phyloP scores from a whole-genome alignment of 2,113 vertebrate species.

The Callionymus lyra region DNA sequence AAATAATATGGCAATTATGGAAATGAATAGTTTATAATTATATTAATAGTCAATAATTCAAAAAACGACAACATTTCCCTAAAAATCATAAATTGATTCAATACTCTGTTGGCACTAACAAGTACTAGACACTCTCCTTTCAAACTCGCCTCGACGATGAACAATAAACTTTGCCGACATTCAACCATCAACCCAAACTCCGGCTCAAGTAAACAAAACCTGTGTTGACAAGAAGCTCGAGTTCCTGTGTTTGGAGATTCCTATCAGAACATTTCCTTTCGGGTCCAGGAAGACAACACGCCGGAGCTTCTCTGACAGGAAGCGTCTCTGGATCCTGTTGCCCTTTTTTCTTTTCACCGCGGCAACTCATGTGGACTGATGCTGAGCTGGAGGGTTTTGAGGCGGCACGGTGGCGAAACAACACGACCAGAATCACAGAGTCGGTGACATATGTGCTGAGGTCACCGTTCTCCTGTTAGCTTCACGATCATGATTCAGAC shows the following conservation, averaged over 20 bases:
- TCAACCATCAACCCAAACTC: not conserved
- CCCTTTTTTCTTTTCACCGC: slow-evolving; percentile 51
- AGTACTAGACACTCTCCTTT: no score
- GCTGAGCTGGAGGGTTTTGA: slow-evolving; percentile 10
- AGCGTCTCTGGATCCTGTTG: slow-evolving; percentile 44
- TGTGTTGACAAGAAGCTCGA: slow-evolving; percentile 3
- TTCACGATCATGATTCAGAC: no score
- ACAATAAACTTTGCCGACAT: no score
- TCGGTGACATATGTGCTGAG: slow-evolving; percentile 35
- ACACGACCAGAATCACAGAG: slow-evolving; percentile 27
- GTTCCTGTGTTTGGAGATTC: slow-evolving; percentile 51
- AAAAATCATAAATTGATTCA: no score
- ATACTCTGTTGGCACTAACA: no score
- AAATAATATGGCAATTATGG: no score
- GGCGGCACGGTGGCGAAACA: no score
- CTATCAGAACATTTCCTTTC: slow-evolving; percentile 55
- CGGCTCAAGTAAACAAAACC: slow-evolving; percentile 15
- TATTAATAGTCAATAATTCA: no score
- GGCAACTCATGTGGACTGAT: slow-evolving; percentile 57
- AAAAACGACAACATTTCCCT: no score
- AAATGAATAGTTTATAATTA: no score
- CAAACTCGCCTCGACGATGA: no score
- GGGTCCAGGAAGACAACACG: slow-evolving; percentile 29
- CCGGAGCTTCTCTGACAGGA: slow-evolving; percentile 39
- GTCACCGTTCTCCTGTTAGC: no score